These are phyloP conservation scores for Spisula solida DNA, from an alignment of 2,888 invertebrate species.

Conservation along the genomic window DNA sequence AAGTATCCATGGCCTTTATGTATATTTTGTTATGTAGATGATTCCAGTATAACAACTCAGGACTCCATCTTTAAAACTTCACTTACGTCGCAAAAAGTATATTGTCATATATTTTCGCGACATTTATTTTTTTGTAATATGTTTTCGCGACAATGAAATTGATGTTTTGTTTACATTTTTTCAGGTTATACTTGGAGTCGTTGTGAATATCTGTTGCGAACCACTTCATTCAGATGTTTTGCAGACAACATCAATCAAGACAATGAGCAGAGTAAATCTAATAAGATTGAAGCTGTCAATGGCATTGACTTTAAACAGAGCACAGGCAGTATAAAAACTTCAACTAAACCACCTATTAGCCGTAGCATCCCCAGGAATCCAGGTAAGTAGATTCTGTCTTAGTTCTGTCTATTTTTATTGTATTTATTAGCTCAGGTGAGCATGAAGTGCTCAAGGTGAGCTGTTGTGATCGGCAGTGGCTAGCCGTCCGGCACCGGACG, in stretches of 20 bases:
- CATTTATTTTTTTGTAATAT: neutral
- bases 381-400: neutral
- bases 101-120: constrained; percentile 19
- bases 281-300: neutral
- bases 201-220: neutral
- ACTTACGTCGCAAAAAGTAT: neutral
- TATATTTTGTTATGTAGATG: neutral
- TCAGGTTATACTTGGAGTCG: constrained; percentile 35
- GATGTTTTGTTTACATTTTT: neutral
- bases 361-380: constrained; percentile 31
- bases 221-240: neutral
- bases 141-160: neutral
- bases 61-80: neutral
- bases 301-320: neutral
- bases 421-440: neutral
- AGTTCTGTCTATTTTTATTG: neutral
- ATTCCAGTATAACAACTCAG: too few relatives aligned
- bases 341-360: neutral
- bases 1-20: neutral
- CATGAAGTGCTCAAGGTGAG: too few relatives aligned
- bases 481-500: too few relatives aligned
- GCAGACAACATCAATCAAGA: neutral
- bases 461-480: too few relatives aligned
- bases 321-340: neutral
- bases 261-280: neutral